Evolutionary conservation across 2,113 vertebrate species (phyloP).

Genomic region (Uria lomvia): DNA sequence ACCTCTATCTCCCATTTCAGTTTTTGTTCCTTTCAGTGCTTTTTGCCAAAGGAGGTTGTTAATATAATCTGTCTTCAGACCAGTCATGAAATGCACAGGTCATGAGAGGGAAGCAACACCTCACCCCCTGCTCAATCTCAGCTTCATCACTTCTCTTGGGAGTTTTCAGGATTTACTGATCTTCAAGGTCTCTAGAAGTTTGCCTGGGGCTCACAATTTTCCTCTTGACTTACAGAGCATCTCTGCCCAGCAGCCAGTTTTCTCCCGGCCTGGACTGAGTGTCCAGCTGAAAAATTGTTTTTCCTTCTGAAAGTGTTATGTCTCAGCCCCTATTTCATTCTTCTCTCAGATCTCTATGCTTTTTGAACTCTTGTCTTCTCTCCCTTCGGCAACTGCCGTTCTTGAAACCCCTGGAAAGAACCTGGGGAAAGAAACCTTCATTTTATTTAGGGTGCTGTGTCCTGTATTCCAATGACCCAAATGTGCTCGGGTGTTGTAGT

Average conservation of each 20-base stretch:
- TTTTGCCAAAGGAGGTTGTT: not conserved
- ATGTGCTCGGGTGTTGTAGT: not conserved
- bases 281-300: not conserved
- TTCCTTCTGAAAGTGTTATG: not conserved
- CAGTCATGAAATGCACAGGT: not conserved
- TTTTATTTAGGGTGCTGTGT: not conserved
- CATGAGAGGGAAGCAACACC: not conserved
- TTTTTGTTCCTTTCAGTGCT: not conserved
- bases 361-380: not conserved
- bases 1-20: not conserved
- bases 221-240: not conserved
- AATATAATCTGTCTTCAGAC: not conserved
- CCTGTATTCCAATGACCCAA: not conserved
- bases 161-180: not conserved
- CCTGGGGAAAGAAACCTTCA: rapidly evolving
- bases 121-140: not conserved
- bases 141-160: not conserved
- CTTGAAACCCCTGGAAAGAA: not conserved
- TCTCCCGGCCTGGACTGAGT: not conserved
- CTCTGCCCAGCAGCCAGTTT: not conserved
- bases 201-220: not conserved
- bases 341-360: not conserved
- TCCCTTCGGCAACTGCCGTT: not conserved
- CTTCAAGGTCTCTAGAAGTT: not conserved
- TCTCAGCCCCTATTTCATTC: not conserved